Base-by-base conservation (phyloP, 2,797 vertebrate genomes). In the Periparus ater region DNA sequence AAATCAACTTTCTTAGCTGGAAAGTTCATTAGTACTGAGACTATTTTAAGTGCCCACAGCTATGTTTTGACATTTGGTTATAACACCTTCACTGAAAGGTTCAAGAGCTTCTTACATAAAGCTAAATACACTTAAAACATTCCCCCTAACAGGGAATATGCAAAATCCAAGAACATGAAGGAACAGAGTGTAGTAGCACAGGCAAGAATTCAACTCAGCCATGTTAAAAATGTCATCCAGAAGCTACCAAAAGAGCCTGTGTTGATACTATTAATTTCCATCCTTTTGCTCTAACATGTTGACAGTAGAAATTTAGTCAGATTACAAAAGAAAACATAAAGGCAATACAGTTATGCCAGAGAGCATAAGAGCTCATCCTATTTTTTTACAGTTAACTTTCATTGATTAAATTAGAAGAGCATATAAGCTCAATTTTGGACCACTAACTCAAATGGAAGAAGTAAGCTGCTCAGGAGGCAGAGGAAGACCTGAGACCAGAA, bases 11-110 rank as follows among this genome's bases (percentile, higher is more conserved):
- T 88, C 73, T 48, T 86, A 88, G 25, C 53, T 73, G 51, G 58
- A 88, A 86, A 95, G 54, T 50, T 94, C 68, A 68, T 95, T 92
- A 94, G 34, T 62, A 82, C 44, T 34, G 58, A 84, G 75, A 85
- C 42, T 88, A 78, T 70, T 84, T 67, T 78, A 96, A 92, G 66
- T 67, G 66, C 53, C 79, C 55, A 57, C n/a, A 66, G 79, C 42
- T 48, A 83, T 84, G 55, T 92, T 96, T 91, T 88, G 76, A 92
- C 82, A 73, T 91, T 94, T 88, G 53, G 71, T 22, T 89, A 3
- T 14, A 89, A 71, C 82, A 79, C 29, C 87, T 88, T 65, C 62
- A 62, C 40, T 84, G 63, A 88, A 75, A 91, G 55, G 60, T 92
- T 93, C 73, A 88, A 89, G 93, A 82, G 68, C 60, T 73, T 84